phyloP scores from a whole-genome alignment of 2,888 invertebrate genomes.

The Tillus elongatus region DNA sequence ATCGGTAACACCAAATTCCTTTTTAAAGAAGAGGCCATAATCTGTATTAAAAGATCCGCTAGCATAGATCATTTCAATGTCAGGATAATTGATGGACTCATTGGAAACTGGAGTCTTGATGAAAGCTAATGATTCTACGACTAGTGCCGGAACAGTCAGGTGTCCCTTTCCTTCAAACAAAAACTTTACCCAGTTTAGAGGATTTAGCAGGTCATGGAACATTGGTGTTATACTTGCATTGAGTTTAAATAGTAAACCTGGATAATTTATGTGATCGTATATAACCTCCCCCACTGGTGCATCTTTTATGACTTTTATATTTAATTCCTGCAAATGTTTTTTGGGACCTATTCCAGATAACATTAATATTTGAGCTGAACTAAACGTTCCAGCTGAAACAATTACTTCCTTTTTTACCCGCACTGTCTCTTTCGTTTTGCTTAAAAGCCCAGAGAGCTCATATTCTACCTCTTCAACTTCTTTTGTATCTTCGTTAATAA shows the following conservation, averaged over 20 bases:
- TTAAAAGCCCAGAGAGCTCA: constrained; percentile 35
- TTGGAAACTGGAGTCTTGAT: constrained; percentile 48
- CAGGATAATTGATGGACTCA: constrained; percentile 47
- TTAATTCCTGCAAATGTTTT: constrained; percentile 46
- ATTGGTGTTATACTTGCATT: constrained; percentile 10
- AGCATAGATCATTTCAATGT: constrained; percentile 54
- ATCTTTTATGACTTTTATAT: constrained; percentile 50
- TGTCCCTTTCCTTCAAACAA: not conserved
- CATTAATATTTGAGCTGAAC: constrained; percentile 85
- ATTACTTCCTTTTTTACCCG: constrained; percentile 73
- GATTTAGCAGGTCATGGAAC: not conserved
- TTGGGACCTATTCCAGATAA: constrained; percentile 67
- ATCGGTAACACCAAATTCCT: constrained; percentile 49
- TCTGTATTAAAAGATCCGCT: constrained; percentile 48
- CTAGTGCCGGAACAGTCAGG: constrained; percentile 20
- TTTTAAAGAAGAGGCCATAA: constrained; percentile 39
- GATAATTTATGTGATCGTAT: constrained; percentile 51
- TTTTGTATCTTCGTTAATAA: constrained; percentile 52
- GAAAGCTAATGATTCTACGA: constrained; percentile 49
- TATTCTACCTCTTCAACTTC: constrained; percentile 66
- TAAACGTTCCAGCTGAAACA: constrained; percentile 84
- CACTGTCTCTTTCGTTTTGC: constrained; percentile 46
- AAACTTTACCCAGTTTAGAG: not conserved
- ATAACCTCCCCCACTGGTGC: constrained; percentile 56
- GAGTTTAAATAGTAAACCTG: constrained; percentile 34